phyloP scores from a whole-genome alignment of 2,797 vertebrate species.

The Danio kyathit region DNA sequence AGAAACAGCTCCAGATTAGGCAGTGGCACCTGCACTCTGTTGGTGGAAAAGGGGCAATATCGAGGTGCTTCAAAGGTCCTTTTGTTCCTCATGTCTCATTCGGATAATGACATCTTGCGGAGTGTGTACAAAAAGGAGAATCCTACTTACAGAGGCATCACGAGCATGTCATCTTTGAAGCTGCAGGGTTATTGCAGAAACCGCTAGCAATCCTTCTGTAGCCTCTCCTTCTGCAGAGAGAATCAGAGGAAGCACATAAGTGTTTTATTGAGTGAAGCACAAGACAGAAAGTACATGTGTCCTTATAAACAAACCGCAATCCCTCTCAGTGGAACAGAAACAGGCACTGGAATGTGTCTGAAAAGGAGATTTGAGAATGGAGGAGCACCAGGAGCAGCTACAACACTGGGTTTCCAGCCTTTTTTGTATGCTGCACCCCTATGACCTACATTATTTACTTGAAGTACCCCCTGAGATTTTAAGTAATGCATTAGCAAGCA shows the following conservation, averaged over 20 bases:
- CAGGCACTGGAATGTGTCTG: constrained; percentile 66
- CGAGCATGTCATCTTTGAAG: constrained; percentile 75
- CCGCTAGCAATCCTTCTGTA: constrained; percentile 76
- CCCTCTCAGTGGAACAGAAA: constrained; percentile 69
- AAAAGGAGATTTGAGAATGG: constrained; percentile 43
- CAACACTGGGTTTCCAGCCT: neutral
- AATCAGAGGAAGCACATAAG: constrained; percentile 33
- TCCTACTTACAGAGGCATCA: constrained; percentile 85
- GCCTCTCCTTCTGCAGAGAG: constrained; percentile 66
- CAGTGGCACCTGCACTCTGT: neutral
- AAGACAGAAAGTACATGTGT: constrained; percentile 64
- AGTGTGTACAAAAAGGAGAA: constrained; percentile 37
- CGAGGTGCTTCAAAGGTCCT: neutral
- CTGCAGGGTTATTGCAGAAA: constrained; percentile 62
- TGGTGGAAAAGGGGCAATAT: neutral
- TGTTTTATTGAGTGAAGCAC: constrained; percentile 64
- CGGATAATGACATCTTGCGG: neutral
- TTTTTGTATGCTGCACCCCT: constrained; percentile 5
- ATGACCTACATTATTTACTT: constrained; percentile 29
- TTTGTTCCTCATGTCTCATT: neutral
- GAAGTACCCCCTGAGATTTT: constrained; percentile 23
- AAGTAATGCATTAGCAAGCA: constrained; percentile 14
- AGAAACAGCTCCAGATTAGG: neutral
- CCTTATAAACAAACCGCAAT: constrained; percentile 76
- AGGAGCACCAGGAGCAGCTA: neutral